Conservation (phyloP, 2,888 invertebrate genomes). For the Girardia tigrina region DNA sequence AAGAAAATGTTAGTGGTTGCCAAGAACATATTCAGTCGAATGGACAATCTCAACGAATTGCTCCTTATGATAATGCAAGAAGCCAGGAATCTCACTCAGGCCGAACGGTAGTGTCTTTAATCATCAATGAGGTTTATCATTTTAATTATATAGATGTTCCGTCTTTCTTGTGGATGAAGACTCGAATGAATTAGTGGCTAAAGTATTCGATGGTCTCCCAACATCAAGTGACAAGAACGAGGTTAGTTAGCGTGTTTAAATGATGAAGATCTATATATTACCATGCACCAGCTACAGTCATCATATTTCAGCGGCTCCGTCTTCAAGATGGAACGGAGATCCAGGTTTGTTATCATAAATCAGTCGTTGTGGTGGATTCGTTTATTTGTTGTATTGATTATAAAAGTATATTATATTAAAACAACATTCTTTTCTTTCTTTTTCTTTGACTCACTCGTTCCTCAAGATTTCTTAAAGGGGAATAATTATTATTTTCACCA, state of each 20-base stretch:
- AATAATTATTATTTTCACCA: too few relatives aligned
- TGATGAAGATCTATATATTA: neutral
- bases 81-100: constrained; percentile 61
- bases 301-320: constrained; percentile 23
- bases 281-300: constrained; percentile 17
- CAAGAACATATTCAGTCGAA: constrained; percentile 30
- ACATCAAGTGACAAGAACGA: constrained; percentile 42
- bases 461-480: too few relatives aligned
- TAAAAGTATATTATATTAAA: too few relatives aligned
- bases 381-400: too few relatives aligned
- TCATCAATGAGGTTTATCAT: neutral
- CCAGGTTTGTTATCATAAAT: neutral
- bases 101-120: constrained; percentile 54
- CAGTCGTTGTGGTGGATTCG: too few relatives aligned
- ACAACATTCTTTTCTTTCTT: too few relatives aligned
- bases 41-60: constrained; percentile 57
- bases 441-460: too few relatives aligned
- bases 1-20: constrained; percentile 34
- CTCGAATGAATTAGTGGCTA: constrained; percentile 62
- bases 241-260: constrained; percentile 39
- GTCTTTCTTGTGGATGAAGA: constrained; percentile 65
- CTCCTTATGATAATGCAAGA: constrained; percentile 64
- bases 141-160: constrained; percentile 55
- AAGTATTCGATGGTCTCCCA: constrained; percentile 59
- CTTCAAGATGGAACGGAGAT: constrained; percentile 6